Evolutionary conservation across 2,888 invertebrate species (phyloP).

Genomic region (Taenaris catops): DNA sequence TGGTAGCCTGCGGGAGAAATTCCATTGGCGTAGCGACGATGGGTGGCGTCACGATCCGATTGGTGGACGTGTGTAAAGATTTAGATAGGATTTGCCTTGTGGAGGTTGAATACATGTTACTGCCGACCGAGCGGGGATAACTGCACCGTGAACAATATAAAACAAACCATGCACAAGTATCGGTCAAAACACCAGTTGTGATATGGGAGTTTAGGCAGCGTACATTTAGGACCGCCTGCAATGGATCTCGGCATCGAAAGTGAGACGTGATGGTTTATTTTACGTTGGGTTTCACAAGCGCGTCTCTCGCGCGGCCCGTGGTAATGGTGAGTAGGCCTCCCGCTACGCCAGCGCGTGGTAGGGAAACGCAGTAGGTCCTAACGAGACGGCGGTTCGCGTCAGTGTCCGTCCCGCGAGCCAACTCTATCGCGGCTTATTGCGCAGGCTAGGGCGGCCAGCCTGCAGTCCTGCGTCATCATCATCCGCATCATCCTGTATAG

Average conservation of each 20-base stretch:
- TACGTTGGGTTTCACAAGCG: conserved; percentile 4
- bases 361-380: conserved; percentile 20
- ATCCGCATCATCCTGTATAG: conserved; percentile 96
- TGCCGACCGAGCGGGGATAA: neutral
- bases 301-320: neutral
- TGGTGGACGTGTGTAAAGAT: too few relatives aligned
- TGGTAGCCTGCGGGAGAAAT: conserved; percentile 45
- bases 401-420: neutral
- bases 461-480: conserved; percentile 97
- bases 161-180: conserved; percentile 2
- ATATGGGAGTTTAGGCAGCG: too few relatives aligned
- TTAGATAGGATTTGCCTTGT: too few relatives aligned
- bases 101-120: conserved; percentile 1
- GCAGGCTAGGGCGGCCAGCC: conserved; percentile 96
- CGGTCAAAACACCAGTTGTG: too few relatives aligned
- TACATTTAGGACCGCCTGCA: too few relatives aligned
- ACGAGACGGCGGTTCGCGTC: neutral
- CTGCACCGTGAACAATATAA: conserved; percentile 1
- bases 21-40: conserved; percentile 23
- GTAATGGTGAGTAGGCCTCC: neutral
- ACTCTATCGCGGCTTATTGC: conserved; percentile 21
- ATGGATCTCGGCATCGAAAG: too few relatives aligned
- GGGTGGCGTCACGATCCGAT: too few relatives aligned
- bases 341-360: conserved; percentile 5
- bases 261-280: neutral